Evolutionary conservation across 2,113 vertebrate species (phyloP), one percentile per base, ranked within the genome.

Genomic region (Pimephales promelas): DNA sequence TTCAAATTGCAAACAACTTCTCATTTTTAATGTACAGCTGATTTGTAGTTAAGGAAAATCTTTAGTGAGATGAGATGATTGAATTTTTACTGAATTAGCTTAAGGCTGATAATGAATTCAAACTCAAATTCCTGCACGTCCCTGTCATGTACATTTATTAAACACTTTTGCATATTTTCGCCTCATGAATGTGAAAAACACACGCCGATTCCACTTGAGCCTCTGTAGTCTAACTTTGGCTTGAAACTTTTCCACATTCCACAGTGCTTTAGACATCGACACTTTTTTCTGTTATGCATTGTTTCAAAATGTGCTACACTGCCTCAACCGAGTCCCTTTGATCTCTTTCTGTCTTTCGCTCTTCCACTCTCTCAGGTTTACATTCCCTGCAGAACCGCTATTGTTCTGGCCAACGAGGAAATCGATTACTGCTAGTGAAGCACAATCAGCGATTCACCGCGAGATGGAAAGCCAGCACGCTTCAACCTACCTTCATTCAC

Each of bases 351-450:
- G 59, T 79, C 77, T 83, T 71, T 88, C 64, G 81, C 78, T 84
- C 24, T 86, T 57, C 85, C 70, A 77, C 74, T 86, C 49, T 73
- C 83, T 79, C 90, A 95, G 94, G 93, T 95, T 88, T 95, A 95
- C 92, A 92, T 95, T 89, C 94, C 94, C 88, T 94, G 93, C 93
- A 94, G 94, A 91, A 94, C 92, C 49, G 93, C 94, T 75, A 87
- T 95, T 88, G 92, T 95, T 87, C 90, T 95, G 90, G 93, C 92
- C 92, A 94, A 95, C 84, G 93, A 93, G 86, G 93, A 94, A 90
- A 92, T 91, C 82, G 90, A 94, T 92, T 92, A 93, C 92, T 93
- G 92, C 90, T 91, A 94, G 93, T 95, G 93, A 92, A 88, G 89
- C 89, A 81, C 88, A 87, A 91, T 90, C 89, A 86, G 90, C 88